phyloP scores from a whole-genome alignment of 2,113 vertebrate genomes.

The Oreochromis aureus region DNA sequence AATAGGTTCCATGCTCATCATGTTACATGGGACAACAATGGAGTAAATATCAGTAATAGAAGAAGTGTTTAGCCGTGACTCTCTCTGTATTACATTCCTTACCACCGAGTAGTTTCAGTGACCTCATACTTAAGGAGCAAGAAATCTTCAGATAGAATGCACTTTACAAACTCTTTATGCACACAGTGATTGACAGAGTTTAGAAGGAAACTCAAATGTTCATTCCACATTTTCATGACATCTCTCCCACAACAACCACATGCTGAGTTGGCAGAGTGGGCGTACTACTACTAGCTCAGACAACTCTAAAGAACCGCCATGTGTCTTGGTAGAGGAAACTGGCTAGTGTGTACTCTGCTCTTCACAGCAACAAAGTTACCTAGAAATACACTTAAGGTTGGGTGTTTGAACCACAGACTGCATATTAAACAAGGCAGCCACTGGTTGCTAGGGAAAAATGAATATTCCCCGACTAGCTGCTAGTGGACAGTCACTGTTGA shows the following conservation, averaged over 20 bases:
- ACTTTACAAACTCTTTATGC: neutral
- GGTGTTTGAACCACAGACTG: neutral
- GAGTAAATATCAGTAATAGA: neutral
- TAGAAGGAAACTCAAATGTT: neutral
- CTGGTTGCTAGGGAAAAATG: neutral
- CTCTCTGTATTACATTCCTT: neutral
- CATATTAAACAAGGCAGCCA: neutral
- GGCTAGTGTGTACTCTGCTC: neutral
- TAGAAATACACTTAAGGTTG: neutral
- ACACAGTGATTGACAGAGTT: neutral
- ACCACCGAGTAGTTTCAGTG: neutral
- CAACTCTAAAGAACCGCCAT: neutral
- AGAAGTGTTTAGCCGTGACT: neutral
- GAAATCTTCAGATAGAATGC: neutral
- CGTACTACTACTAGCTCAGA: neutral
- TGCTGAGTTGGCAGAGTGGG: neutral
- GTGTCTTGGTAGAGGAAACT: neutral
- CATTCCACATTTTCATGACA: neutral
- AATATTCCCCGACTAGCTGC: neutral
- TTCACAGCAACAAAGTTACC: neutral
- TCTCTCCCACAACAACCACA: neutral
- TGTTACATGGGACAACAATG: neutral
- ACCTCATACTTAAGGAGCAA: neutral
- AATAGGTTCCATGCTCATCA: neutral
- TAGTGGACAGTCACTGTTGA: neutral